Conservation (phyloP, 1,140 invertebrate species). For the Temnothorax longispinosus region DNA sequence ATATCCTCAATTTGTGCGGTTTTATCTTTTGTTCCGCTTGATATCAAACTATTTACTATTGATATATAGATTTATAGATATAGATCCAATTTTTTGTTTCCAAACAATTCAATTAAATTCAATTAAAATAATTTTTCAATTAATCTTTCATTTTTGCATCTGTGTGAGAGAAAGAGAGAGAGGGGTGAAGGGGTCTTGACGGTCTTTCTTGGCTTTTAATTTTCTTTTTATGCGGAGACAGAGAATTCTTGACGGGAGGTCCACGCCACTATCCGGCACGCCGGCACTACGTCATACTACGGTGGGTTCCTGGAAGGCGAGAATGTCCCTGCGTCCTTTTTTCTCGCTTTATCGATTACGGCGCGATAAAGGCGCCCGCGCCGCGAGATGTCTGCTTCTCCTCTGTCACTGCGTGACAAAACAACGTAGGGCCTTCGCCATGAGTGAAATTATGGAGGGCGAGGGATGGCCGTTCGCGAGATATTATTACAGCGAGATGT, state of each 20-base stretch:
- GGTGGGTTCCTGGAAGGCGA: constrained; percentile 66
- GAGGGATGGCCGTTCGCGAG: not conserved
- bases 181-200: no score
- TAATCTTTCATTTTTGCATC: constrained; percentile 7
- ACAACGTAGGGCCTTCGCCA: constrained; percentile 36
- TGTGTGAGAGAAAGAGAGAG: not conserved
- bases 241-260: constrained; percentile 74
- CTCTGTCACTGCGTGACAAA: constrained; percentile 36
- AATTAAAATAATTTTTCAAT: constrained; percentile 7
- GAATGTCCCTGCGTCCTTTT: constrained; percentile 46
- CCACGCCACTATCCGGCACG: constrained; percentile 2
- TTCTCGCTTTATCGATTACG: constrained; percentile 65
- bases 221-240: constrained; percentile 61
- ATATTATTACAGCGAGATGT: not conserved
- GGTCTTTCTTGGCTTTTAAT: not conserved
- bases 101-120: not conserved
- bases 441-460: constrained; percentile 38
- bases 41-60: not conserved
- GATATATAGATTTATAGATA: no score
- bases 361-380: constrained; percentile 62
- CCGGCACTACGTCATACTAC: constrained; percentile 62
- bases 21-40: not conserved
- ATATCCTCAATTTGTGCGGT: no score
- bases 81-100: not conserved
- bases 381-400: constrained; percentile 23